These are phyloP conservation scores for Chondrilla cf. caribensis DNA, from an alignment of 37 sponge, comb jelly and placozoan species.

Conservation along the genomic window DNA sequence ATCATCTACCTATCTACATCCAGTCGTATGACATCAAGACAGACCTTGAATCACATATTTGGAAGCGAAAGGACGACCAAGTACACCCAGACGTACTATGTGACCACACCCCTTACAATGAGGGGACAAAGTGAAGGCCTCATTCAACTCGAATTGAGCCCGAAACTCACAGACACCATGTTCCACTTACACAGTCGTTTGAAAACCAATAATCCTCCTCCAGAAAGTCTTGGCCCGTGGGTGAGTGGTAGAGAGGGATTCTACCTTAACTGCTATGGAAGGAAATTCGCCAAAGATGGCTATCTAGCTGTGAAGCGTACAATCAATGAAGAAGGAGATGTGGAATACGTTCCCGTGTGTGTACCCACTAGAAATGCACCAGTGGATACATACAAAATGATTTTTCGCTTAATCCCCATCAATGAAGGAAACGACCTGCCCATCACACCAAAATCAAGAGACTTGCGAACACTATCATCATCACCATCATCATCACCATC, in stretches of 20 bases:
- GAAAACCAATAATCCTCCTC: background rate
- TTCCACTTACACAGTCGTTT: conserved; percentile 26
- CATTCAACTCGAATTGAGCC: conserved; percentile 1
- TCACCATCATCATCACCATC: too few relatives aligned
- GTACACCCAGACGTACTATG: background rate
- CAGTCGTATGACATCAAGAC: too few relatives aligned
- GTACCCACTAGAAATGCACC: background rate
- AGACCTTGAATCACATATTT: too few relatives aligned
- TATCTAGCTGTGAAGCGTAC: conserved; percentile 18
- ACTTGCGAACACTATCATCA: too few relatives aligned
- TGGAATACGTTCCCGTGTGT: background rate
- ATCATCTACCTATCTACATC: conserved; percentile 35
- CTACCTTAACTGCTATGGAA: conserved; percentile 31
- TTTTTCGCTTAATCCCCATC: too few relatives aligned
- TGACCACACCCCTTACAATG: background rate
- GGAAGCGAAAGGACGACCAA: background rate
- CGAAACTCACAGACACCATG: background rate
- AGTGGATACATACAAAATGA: too few relatives aligned
- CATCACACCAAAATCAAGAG: too few relatives aligned
- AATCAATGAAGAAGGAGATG: background rate
- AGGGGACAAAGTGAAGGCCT: conserved; percentile 20
- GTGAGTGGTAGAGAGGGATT: conserved; percentile 25
- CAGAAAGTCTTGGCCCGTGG: conserved; percentile 13
- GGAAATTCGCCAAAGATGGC: conserved; percentile 14
- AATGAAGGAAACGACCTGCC: too few relatives aligned